Percentiles rank a stretch among this genome's conserved stretches.
phyloP scores from a whole-genome alignment of 2,888 invertebrate species.

The Sesia apiformis region DNA sequence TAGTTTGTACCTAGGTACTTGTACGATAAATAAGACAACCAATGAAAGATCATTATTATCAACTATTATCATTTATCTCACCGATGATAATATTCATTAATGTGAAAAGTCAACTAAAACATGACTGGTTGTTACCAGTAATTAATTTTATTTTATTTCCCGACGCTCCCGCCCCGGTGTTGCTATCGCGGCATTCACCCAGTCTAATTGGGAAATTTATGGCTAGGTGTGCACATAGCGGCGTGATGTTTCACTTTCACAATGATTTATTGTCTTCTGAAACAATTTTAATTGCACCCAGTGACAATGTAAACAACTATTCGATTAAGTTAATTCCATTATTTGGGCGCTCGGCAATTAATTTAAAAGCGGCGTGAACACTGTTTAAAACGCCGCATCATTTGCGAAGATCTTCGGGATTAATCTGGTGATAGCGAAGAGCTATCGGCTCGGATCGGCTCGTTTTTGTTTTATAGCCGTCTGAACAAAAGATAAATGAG shows the following conservation, averaged over 20 bases:
- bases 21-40: too few species aligned
- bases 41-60: too few species aligned
- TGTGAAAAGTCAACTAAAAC: too few species aligned
- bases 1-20: too few species aligned
- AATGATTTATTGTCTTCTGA: conserved; percentile 69
- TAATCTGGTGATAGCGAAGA: not conserved
- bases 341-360: conserved; percentile 52
- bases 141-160: conserved; percentile 64
- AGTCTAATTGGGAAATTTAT: conserved; percentile 70
- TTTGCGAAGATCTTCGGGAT: conserved; percentile 7
- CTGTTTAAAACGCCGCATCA: conserved; percentile 20
- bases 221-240: conserved; percentile 63
- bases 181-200: conserved; percentile 53
- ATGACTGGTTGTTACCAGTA: conserved; percentile 13
- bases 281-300: conserved; percentile 73
- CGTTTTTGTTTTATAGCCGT: not conserved
- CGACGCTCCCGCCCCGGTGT: conserved; percentile 32
- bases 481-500: not conserved
- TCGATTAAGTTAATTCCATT: conserved; percentile 73
- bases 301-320: conserved; percentile 74
- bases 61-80: too few species aligned
- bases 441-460: not conserved
- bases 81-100: too few species aligned
- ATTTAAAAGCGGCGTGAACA: conserved; percentile 51
- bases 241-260: conserved; percentile 72